These are phyloP conservation scores for Apeltes quadracus DNA, from an alignment of 2,113 vertebrate genomes.

Conservation along the genomic window DNA sequence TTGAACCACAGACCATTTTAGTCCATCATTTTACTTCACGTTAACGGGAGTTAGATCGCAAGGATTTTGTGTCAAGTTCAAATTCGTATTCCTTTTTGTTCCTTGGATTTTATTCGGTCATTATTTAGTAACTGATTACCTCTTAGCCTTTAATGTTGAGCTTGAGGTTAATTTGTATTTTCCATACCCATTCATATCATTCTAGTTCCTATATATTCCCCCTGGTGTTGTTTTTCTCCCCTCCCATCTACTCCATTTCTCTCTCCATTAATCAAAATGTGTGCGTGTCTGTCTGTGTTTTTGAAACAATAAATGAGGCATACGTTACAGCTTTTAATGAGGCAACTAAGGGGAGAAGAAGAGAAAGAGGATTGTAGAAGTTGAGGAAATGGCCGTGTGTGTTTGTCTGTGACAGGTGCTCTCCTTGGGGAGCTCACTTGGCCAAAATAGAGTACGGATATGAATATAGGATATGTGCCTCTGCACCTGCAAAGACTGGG, in stretches of 20 bases:
- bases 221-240: conserved; percentile 37
- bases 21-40: conserved; percentile 16
- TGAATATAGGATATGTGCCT: conserved; percentile 76
- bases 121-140: conserved; percentile 7
- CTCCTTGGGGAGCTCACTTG: conserved; percentile 66
- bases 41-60: background rate
- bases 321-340: conserved; percentile 18
- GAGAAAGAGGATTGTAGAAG: conserved; percentile 13
- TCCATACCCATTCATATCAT: conserved; percentile 37
- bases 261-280: conserved; percentile 46
- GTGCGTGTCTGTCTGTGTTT: conserved; percentile 17
- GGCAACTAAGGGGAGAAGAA: conserved; percentile 16
- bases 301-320: background rate
- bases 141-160: conserved; percentile 15
- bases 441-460: conserved; percentile 80
- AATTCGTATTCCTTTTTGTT: background rate
- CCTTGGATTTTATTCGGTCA: conserved; percentile 14
- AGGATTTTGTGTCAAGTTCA: background rate
- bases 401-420: conserved; percentile 70
- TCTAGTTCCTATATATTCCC: conserved; percentile 40
- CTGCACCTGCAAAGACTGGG: conserved; percentile 73
- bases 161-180: conserved; percentile 31
- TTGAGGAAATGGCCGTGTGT: conserved; percentile 19
- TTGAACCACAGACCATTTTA: conserved; percentile 33
- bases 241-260: conserved; percentile 57